Conservation (phyloP, 1,140 invertebrate species). For the Dryas iulia region DNA sequence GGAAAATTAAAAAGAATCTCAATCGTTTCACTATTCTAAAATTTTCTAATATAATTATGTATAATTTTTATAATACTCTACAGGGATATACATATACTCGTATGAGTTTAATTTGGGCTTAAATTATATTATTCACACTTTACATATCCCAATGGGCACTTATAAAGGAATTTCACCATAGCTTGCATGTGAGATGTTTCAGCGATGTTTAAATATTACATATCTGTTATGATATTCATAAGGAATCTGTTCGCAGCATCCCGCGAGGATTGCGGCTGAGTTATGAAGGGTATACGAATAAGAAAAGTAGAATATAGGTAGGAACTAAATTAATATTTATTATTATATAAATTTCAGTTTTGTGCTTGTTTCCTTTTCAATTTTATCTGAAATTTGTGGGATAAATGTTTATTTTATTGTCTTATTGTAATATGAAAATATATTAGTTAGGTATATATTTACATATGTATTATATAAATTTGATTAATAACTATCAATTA, state of each 20-base stretch:
- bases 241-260: conserved; percentile 31
- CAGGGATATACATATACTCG: neutral
- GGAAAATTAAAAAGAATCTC: no score
- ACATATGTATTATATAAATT: no score
- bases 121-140: conserved; percentile 9
- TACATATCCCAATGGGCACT: conserved; percentile 12
- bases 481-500: no score
- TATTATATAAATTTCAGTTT: neutral
- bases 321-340: neutral
- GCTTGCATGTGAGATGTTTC: conserved; percentile 7
- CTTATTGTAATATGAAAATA: neutral
- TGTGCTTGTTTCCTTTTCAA: neutral
- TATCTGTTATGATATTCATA: conserved; percentile 37
- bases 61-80: neutral
- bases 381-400: neutral
- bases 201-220: conserved; percentile 25
- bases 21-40: no score
- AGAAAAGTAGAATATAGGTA: neutral
- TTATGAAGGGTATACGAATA: conserved; percentile 14
- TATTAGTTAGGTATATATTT: no score
- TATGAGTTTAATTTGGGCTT: neutral
- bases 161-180: conserved; percentile 9
- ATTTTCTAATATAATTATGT: no score
- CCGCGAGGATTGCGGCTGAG: conserved; percentile 18
- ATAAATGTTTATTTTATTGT: neutral